These are phyloP conservation scores for Aphaenogaster rudis DNA, from an alignment of 1,140 invertebrate genomes.

Conservation along the genomic window DNA sequence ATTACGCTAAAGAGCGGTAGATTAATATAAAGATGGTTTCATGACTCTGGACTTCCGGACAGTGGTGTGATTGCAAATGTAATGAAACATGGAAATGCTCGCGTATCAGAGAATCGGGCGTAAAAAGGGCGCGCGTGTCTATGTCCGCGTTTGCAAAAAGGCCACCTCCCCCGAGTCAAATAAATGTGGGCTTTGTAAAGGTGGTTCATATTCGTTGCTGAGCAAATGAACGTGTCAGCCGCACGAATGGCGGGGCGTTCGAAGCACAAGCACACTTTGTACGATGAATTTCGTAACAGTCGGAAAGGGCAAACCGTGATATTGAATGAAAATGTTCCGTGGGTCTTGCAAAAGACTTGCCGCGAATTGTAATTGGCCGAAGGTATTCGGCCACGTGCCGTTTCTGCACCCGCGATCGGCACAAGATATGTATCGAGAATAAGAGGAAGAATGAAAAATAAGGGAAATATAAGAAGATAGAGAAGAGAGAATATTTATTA, in stretches of 20 bases:
- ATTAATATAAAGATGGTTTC: constrained; percentile 59
- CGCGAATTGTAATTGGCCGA: constrained; percentile 55
- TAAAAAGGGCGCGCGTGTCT: constrained; percentile 27
- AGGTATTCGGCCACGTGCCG: constrained; percentile 40
- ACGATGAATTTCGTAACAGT: constrained; percentile 49
- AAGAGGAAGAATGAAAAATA: neutral
- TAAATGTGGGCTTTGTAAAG: constrained; percentile 57
- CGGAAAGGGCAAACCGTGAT: constrained; percentile 43
- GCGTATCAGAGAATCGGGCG: constrained; percentile 49
- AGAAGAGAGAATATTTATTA: neutral
- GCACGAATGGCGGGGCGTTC: constrained; percentile 56
- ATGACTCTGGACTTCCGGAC: constrained; percentile 42
- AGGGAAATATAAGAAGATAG: neutral
- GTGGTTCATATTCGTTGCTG: constrained; percentile 52
- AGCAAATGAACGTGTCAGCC: constrained; percentile 64
- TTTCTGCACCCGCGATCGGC: constrained; percentile 17
- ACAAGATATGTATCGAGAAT: constrained; percentile 14
- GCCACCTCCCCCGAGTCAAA: constrained; percentile 47
- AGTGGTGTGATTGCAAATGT: constrained; percentile 59
- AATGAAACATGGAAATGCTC: constrained; percentile 48
- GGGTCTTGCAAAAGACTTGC: constrained; percentile 36
- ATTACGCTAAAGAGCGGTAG: constrained; percentile 50
- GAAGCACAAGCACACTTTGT: constrained; percentile 51
- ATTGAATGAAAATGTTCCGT: constrained; percentile 59
- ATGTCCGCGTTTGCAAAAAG: constrained; percentile 36